Conservation (phyloP, 1,140 invertebrate species). For the Drosophila saltans region DNA sequence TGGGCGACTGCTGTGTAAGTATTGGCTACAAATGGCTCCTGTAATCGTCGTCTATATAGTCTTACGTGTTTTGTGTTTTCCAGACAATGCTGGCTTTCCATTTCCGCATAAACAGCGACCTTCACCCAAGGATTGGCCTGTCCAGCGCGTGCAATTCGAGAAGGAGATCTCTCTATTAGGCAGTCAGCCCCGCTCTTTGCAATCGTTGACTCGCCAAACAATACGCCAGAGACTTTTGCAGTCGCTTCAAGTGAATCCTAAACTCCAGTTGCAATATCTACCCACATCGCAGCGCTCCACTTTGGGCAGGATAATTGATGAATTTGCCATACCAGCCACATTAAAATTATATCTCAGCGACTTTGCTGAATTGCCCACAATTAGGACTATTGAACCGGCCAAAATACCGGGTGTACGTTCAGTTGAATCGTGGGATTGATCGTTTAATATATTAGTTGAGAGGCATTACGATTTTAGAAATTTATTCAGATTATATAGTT, state of each 20-base stretch:
- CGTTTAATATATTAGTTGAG: slow-evolving; percentile 2
- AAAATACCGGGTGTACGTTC: slow-evolving; percentile 19
- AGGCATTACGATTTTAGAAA: slow-evolving; percentile 42
- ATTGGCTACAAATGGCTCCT: too few species aligned
- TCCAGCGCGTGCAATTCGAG: slow-evolving; percentile 44
- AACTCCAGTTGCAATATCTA: slow-evolving; percentile 51
- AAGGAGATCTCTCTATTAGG: slow-evolving; percentile 39
- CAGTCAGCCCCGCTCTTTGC: slow-evolving; percentile 51
- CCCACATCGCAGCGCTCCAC: slow-evolving; percentile 58
- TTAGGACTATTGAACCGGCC: slow-evolving; percentile 23
- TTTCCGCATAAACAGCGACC: slow-evolving; percentile 48
- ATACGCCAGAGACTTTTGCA: slow-evolving; percentile 56
- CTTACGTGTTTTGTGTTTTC: background rate
- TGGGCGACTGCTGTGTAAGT: slow-evolving; percentile 63
- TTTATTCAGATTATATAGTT: slow-evolving; percentile 61
- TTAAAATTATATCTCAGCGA: slow-evolving; percentile 69
- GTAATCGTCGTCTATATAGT: too few species aligned
- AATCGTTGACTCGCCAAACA: slow-evolving; percentile 55
- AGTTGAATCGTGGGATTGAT: slow-evolving; percentile 56
- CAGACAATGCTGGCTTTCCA: slow-evolving; percentile 68
- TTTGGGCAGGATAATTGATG: slow-evolving; percentile 59
- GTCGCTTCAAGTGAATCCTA: slow-evolving; percentile 31
- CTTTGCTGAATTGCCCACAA: slow-evolving; percentile 58
- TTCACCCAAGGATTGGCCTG: slow-evolving; percentile 33
- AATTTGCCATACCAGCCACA: slow-evolving; percentile 57